A percentile compares a stretch with the other conserved stretches of the same genome.
These are phyloP conservation scores for Brachionus calyciflorus DNA, from an alignment of 1,140 invertebrate genomes.

Conservation along the genomic window DNA sequence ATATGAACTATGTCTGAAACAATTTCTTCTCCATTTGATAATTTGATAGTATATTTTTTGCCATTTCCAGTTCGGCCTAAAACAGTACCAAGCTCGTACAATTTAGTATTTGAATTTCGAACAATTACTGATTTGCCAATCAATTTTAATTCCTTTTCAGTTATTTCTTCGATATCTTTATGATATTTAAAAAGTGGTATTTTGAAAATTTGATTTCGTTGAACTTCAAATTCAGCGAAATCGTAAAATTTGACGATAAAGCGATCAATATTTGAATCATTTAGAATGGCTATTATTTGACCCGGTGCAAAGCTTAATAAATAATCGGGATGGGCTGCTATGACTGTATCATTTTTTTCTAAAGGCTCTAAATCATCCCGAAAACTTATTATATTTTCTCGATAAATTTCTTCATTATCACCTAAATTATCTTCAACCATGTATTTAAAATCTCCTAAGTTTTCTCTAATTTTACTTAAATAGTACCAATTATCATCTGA, in stretches of 20 bases:
- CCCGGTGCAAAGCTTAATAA: background rate
- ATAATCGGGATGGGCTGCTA: background rate
- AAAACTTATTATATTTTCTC: background rate
- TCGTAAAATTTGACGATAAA: constrained; percentile 13
- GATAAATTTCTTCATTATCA: background rate
- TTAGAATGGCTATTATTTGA: background rate
- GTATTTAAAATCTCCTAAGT: background rate
- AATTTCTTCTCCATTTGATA: background rate
- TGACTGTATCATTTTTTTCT: background rate
- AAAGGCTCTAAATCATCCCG: background rate
- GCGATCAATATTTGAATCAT: too few species aligned
- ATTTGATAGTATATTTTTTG: background rate
- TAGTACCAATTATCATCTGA: constrained; percentile 57
- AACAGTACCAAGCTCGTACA: background rate
- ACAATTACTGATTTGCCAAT: background rate
- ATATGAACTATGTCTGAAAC: background rate
- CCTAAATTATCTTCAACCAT: background rate
- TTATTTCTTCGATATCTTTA: background rate
- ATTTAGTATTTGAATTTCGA: background rate
- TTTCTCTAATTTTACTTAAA: constrained; percentile 48
- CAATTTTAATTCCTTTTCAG: background rate
- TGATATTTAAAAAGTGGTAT: background rate
- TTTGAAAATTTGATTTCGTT: background rate
- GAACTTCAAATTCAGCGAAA: background rate
- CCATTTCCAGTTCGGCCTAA: background rate